Evolutionary conservation across 2,113 vertebrate genomes (phyloP).

Genomic region (Rhinogobius similis): DNA sequence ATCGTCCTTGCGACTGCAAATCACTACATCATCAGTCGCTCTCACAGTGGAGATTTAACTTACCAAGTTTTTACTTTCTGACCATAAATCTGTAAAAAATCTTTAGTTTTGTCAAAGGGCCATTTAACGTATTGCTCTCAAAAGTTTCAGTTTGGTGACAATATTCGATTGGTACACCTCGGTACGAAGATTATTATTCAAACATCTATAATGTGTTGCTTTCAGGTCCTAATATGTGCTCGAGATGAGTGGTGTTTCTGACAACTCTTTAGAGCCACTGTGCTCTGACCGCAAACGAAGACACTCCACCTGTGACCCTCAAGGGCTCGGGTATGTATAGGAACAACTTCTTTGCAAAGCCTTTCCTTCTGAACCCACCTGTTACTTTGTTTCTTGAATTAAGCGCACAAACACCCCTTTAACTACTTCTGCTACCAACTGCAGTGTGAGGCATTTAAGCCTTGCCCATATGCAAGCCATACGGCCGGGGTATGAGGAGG

Average conservation of each 20-base stretch:
- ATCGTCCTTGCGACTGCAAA: slow-evolving; percentile 68
- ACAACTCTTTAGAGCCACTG: slow-evolving; percentile 88
- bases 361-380: neutral
- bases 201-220: too few species aligned
- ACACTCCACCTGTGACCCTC: slow-evolving; percentile 88
- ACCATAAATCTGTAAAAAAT: slow-evolving; percentile 1
- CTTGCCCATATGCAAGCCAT: slow-evolving; percentile 18
- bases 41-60: slow-evolving; percentile 67
- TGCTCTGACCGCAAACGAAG: slow-evolving; percentile 92
- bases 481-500: slow-evolving; percentile 35
- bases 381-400: neutral
- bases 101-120: neutral
- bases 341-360: neutral
- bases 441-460: slow-evolving; percentile 25
- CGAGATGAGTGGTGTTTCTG: slow-evolving; percentile 94
- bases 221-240: slow-evolving; percentile 88
- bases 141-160: too few species aligned
- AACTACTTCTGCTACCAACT: neutral
- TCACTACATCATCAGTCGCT: slow-evolving; percentile 71
- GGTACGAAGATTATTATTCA: too few species aligned
- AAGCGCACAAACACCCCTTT: neutral
- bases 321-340: slow-evolving; percentile 83
- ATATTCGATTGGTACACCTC: too few species aligned
- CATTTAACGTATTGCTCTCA: slow-evolving; percentile 29
- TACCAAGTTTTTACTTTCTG: slow-evolving; percentile 58